These are phyloP conservation scores for Temnothorax curvispinosus DNA, from an alignment of 1,140 invertebrate genomes.

Conservation along the genomic window DNA sequence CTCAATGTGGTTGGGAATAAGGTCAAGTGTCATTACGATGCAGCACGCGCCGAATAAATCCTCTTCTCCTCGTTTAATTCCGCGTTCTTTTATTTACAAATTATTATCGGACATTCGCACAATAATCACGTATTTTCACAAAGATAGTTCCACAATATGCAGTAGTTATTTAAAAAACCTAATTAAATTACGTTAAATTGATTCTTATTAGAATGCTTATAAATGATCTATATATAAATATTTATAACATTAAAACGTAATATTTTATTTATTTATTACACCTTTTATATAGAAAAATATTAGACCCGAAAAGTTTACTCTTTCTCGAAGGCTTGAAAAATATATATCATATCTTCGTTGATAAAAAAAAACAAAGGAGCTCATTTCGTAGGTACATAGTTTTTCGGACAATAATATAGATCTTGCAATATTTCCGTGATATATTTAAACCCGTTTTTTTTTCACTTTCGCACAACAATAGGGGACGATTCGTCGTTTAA, in stretches of 20 bases:
- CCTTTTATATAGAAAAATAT: not conserved
- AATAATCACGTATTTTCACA: not conserved
- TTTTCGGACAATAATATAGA: not conserved
- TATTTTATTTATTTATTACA: not conserved
- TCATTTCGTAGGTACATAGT: not conserved
- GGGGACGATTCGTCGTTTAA: constrained; percentile 34
- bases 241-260: not conserved
- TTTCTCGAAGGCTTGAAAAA: too few species aligned
- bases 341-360: not conserved
- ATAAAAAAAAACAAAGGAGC: not conserved
- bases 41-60: not conserved
- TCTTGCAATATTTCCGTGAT: not conserved
- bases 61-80: not conserved
- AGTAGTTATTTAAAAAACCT: not conserved
- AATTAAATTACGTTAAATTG: not conserved
- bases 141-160: not conserved
- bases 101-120: not conserved
- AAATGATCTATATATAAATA: not conserved
- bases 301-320: not conserved
- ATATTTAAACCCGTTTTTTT: not conserved
- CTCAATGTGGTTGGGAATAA: constrained; percentile 56
- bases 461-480: not conserved
- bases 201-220: not conserved
- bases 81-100: not conserved
- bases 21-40: constrained; percentile 12